Evolutionary conservation across 2,113 vertebrate genomes (phyloP), one percentile per base, ranked within the genome.

Genomic region (Rhegmatorhina hoffmannsi): DNA sequence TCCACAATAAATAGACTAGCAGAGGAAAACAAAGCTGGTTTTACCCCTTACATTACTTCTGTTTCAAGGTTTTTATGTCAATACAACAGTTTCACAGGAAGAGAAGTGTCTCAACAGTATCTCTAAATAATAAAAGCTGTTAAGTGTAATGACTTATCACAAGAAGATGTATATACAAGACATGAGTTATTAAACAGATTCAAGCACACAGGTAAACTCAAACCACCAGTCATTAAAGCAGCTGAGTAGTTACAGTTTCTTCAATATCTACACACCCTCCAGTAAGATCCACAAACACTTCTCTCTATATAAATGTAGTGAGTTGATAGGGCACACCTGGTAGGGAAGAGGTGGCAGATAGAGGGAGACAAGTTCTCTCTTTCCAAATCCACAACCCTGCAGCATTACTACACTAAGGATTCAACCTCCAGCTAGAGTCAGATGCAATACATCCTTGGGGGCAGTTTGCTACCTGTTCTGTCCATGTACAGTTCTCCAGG

Each of bases 111-210:
- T 97, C 97, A 97, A 93, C 78, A 93, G 77, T 93, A 70, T 63
- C 49, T 91, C 97, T 95, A 94, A 93, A 50, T 63, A 97, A 95
- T 62, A 96, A 94, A 94, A 94, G 40, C 86, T 95, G 92, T 97
- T 96, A 89, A 87, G 74, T 6, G 52, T 90, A 96, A 96, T 96
- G 93, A 96, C 97, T 97, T 92, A 63, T 96, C 94, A 97, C 89
- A 97, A 98, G 97, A 94, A 96, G 90, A 96, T 94, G 94, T 80
- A 87, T 64, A 85, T 81, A 92, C 58, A 92, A 94, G 93, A 96
- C 96, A 93, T 53, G 24, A 97, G 96, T 97, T 86, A 96, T 77
- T 96, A 85, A 97, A 95, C 76, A 94, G 68, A 92, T 89, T 90
- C 43, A 92, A 93, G 92, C 94, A 95, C 90, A 95, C 74, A 36